Evolutionary conservation across 2,113 vertebrate genomes (phyloP).

Genomic region (Sapajus apella): DNA sequence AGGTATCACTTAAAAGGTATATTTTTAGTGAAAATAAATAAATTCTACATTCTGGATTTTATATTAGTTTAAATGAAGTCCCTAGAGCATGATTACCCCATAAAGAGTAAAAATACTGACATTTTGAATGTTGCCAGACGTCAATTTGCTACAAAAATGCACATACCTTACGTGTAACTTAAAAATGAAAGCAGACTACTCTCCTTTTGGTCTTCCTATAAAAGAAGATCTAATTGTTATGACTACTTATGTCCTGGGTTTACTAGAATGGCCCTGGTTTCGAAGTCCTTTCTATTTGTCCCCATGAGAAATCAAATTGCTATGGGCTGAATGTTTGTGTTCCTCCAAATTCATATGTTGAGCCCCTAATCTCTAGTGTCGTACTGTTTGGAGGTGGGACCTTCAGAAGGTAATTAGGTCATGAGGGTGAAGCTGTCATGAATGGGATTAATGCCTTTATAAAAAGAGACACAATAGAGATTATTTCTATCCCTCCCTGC

Average conservation of each 20-base stretch:
- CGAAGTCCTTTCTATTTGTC: background rate
- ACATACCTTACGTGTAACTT: background rate
- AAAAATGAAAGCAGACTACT: background rate
- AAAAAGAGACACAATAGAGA: background rate
- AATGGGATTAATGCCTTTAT: background rate
- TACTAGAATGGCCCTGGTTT: background rate
- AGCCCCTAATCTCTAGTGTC: background rate
- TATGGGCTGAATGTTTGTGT: background rate
- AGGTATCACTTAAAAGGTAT: background rate
- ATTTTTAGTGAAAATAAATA: constrained; percentile 24
- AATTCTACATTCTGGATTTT: constrained; percentile 4
- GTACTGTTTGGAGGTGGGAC: background rate
- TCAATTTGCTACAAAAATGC: background rate
- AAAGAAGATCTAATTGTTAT: background rate
- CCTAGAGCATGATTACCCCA: background rate
- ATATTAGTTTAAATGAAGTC: background rate
- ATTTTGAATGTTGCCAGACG: background rate
- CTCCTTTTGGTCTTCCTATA: background rate
- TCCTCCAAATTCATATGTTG: background rate
- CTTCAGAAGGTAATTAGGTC: background rate
- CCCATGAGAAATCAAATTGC: background rate
- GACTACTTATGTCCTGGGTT: background rate
- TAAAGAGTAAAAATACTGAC: background rate
- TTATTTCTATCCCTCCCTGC: background rate
- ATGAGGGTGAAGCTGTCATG: background rate